Percentiles rank a stretch among this genome's conserved stretches.
These are phyloP conservation scores for Halictus rubicundus DNA, from an alignment of 1,140 invertebrate species.

Conservation along the genomic window DNA sequence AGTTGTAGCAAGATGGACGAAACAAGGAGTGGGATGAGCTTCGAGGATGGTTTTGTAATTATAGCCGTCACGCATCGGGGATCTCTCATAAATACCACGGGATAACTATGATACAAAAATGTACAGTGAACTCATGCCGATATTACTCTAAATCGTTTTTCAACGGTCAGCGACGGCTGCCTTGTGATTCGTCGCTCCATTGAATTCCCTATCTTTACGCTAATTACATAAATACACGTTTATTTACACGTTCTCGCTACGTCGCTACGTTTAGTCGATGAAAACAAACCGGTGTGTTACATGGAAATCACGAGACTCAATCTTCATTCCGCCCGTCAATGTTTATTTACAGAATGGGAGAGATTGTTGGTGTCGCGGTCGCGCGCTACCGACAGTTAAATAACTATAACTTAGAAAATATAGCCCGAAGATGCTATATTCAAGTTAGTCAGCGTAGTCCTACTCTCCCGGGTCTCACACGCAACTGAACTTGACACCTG, in stretches of 20 bases:
- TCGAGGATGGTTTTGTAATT: constrained; percentile 23
- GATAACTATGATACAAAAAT: constrained; percentile 73
- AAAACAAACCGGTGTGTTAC: constrained; percentile 46
- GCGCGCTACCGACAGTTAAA: constrained; percentile 29
- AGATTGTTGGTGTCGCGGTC: background rate
- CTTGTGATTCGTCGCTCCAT: constrained; percentile 2
- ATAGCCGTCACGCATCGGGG: constrained; percentile 42
- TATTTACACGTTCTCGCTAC: constrained; percentile 72
- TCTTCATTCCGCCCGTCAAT: constrained; percentile 1
- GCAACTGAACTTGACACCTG: constrained; percentile 89
- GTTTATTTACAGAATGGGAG: constrained; percentile 30
- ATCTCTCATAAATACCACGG: constrained; percentile 70
- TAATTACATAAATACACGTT: constrained; percentile 80
- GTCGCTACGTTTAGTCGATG: constrained; percentile 46
- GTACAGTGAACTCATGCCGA: constrained; percentile 63
- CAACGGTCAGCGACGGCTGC: constrained; percentile 10
- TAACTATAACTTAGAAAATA: constrained; percentile 74
- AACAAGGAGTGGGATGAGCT: background rate
- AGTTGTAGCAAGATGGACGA: background rate
- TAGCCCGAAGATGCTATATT: constrained; percentile 72
- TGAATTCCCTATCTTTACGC: constrained; percentile 61
- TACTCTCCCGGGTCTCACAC: constrained; percentile 80
- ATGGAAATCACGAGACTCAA: constrained; percentile 36
- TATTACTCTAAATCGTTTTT: constrained; percentile 41
- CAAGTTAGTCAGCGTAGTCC: constrained; percentile 76